phyloP scores from a whole-genome alignment of 2,888 invertebrate species.

The Rhodophaea formosa region DNA sequence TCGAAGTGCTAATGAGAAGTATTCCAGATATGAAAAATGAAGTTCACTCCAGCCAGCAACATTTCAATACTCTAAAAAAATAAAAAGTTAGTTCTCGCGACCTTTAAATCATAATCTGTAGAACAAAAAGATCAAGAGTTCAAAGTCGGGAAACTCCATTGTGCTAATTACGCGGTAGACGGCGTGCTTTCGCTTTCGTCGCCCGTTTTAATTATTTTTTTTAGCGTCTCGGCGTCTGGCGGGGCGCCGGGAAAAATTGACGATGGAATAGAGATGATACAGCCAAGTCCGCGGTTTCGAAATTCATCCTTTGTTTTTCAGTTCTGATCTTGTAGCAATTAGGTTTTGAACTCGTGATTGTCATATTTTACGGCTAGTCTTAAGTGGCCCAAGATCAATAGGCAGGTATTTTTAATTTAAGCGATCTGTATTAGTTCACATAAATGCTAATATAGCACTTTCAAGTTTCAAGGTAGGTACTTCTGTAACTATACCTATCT shows the following conservation, averaged over 20 bases:
- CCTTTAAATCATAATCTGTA: constrained; percentile 37
- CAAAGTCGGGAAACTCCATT: constrained; percentile 81
- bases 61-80: neutral
- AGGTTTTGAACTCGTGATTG: too few relatives aligned
- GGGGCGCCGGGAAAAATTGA: constrained; percentile 71
- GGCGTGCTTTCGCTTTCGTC: constrained; percentile 79
- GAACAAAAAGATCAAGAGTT: constrained; percentile 74
- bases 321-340: too few relatives aligned
- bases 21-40: neutral
- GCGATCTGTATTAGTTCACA: too few relatives aligned
- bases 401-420: too few relatives aligned
- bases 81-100: neutral
- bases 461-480: too few relatives aligned
- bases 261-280: constrained; percentile 39
- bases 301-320: too few relatives aligned
- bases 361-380: too few relatives aligned
- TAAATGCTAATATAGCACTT: too few relatives aligned
- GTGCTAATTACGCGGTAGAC: constrained; percentile 81
- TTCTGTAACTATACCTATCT: too few relatives aligned
- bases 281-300: constrained; percentile 5
- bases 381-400: too few relatives aligned
- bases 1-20: neutral
- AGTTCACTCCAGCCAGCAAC: neutral
- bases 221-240: constrained; percentile 80
- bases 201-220: constrained; percentile 80